These are phyloP conservation scores for Cremastobaeus sp. DNA, from an alignment of 2,888 invertebrate genomes.

Conservation along the genomic window DNA sequence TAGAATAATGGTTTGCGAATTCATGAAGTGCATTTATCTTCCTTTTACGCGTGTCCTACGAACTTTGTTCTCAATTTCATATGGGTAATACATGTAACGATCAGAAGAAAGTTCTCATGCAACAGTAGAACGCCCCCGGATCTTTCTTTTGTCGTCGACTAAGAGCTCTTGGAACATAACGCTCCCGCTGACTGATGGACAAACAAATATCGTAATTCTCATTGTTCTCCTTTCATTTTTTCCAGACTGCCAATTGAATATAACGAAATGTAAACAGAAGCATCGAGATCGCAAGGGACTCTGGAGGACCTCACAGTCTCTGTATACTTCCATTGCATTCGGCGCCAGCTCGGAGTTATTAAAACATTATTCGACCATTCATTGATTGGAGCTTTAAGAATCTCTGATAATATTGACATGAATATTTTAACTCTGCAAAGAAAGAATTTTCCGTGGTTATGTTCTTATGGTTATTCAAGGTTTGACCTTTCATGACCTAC, in stretches of 20 bases:
- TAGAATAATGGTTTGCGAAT: constrained; percentile 43
- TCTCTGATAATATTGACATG: constrained; percentile 13
- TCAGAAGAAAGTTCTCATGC: constrained; percentile 56
- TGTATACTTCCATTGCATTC: constrained; percentile 49
- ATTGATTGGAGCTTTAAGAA: constrained; percentile 32
- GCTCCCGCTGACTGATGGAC: constrained; percentile 70
- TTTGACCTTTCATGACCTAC: no score
- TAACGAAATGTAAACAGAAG: constrained; percentile 77
- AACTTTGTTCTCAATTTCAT: constrained; percentile 53
- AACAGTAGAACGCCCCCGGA: constrained; percentile 59
- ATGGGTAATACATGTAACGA: constrained; percentile 58
- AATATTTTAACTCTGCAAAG: no score
- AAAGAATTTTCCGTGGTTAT: no score
- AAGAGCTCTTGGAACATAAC: constrained; percentile 67
- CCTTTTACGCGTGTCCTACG: constrained; percentile 38
- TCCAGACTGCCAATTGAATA: constrained; percentile 73
- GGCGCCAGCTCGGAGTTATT: constrained; percentile 54
- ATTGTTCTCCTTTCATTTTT: constrained; percentile 74
- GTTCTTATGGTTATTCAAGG: no score
- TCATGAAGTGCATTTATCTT: constrained; percentile 42
- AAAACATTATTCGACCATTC: constrained; percentile 43
- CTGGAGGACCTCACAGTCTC: constrained; percentile 56
- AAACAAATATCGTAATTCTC: constrained; percentile 77
- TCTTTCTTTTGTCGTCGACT: constrained; percentile 63
- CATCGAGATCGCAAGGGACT: constrained; percentile 68